A percentile compares a stretch with the other conserved stretches of the same genome.
These are phyloP conservation scores for Drosophila histrio DNA, from an alignment of 2,888 invertebrate genomes.

Conservation along the genomic window DNA sequence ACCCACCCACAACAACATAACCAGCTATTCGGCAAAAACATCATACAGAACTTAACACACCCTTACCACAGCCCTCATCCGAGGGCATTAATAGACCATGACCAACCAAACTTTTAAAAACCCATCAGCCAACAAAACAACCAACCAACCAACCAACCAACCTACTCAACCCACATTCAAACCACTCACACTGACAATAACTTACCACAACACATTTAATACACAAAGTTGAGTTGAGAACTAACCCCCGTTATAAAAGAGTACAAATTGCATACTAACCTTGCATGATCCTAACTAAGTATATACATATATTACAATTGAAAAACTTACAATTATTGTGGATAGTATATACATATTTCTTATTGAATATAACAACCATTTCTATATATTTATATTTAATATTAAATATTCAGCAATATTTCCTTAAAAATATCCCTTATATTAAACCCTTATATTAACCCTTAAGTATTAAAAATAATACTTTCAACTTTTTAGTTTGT, in stretches of 20 bases:
- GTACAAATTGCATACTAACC: constrained; percentile 21
- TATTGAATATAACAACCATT: background rate
- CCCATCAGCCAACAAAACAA: background rate
- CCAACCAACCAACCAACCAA: constrained; percentile 13
- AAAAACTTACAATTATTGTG: background rate
- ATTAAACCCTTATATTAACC: no score
- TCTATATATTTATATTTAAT: background rate
- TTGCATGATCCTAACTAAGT: constrained; percentile 32
- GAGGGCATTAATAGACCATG: constrained; percentile 57
- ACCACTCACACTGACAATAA: constrained; percentile 34
- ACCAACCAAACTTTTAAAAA: constrained; percentile 27
- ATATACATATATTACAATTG: constrained; percentile 4
- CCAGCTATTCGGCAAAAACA: constrained; percentile 1
- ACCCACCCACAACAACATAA: constrained; percentile 14
- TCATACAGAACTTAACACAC: constrained; percentile 27
- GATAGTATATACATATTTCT: background rate
- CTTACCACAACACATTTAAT: constrained; percentile 23
- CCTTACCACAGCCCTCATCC: constrained; percentile 18
- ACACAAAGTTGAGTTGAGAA: constrained; percentile 20
- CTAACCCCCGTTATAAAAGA: constrained; percentile 31
- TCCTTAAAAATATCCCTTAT: no score
- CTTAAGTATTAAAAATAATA: no score
- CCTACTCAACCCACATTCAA: constrained; percentile 2
- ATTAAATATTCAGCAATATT: background rate
- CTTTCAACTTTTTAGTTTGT: no score